phyloP scores from a whole-genome alignment of 2,888 invertebrate species.

The Drosophila neutralis region DNA sequence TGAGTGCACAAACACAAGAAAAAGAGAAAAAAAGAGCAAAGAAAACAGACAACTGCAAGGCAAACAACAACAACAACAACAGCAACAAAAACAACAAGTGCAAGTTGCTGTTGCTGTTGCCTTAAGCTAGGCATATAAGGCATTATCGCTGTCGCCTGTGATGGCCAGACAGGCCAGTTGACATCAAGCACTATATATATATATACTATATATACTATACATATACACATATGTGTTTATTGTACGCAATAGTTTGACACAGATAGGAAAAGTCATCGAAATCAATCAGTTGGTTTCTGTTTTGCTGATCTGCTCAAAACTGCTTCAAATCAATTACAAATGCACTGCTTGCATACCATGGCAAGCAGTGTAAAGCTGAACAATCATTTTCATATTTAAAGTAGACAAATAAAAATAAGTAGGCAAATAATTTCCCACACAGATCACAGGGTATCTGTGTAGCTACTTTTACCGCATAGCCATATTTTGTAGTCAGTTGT shows the following conservation, averaged over 20 bases:
- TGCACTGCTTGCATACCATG: constrained; percentile 37
- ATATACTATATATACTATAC: constrained; percentile 26
- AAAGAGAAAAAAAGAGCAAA: constrained; percentile 18
- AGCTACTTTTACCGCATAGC: neutral
- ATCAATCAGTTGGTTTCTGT: neutral
- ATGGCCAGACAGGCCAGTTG: constrained; percentile 39
- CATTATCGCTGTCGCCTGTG: constrained; percentile 29
- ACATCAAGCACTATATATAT: constrained; percentile 14
- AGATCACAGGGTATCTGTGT: constrained; percentile 27
- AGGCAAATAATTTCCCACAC: neutral
- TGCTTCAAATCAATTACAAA: neutral
- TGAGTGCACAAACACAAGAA: neutral
- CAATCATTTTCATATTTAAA: neutral
- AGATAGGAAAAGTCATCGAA: constrained; percentile 46
- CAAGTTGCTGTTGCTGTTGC: constrained; percentile 44
- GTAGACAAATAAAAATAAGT: neutral
- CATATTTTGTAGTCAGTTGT: neutral
- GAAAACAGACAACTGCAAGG: constrained; percentile 71
- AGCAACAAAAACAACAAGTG: constrained; percentile 58
- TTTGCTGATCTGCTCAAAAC: constrained; percentile 7
- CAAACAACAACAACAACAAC: constrained; percentile 40
- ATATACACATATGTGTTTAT: constrained; percentile 9
- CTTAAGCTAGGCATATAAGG: constrained; percentile 56
- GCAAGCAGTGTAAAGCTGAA: neutral
- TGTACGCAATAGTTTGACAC: constrained; percentile 47